Base-by-base conservation (phyloP, 2,797 vertebrate genomes). In the Rousettus madagascariensis region DNA sequence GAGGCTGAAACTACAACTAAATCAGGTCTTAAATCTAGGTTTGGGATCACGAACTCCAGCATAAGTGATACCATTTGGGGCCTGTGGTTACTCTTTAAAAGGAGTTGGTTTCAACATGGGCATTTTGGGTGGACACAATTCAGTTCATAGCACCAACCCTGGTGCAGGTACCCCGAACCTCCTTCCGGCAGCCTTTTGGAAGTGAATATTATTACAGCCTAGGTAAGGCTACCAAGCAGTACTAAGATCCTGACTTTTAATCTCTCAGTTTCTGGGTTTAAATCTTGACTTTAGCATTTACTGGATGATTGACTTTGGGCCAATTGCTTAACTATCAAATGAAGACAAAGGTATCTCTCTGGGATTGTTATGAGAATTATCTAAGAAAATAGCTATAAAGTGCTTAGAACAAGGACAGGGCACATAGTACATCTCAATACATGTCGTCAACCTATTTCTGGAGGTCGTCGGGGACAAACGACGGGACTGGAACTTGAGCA, bases 371-470 rank as follows among this genome's bases (percentile, higher is more conserved):
- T 43, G 46, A 95, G 17, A 91, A 51, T 68, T 55, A 72, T 6
- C 68, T 92, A 77, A 69, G 77, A 90, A 95, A 93, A 59, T 24
- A 88, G 9, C 43, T 46, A 80, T 26, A 12, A 65, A 91, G 74
- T 57, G 36, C 46, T 95, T 65, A 65, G n/a, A 51, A 53, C 36
- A 63, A 71, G 43, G 82, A 30, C 38, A 16, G 38, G 5, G n/a
- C 49, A 82, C 33, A n/a, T 4, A 41, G 51, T 68, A 69, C 43
- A 17, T 69, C 38, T 90, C 26, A 33, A 2, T 33, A 11, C 26
- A 22, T 41, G 80, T 69, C 71, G 41, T 4, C 33, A 66, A 6
- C 8, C 49, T 33, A 12, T 69, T 43, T 51, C n/a, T 26, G 38
- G 7, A 55, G 63, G 53, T 68, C 65, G 15, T 22, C 8, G 17